Evolutionary conservation across 2,888 invertebrate species (phyloP), one percentile per base, ranked within the genome.

Genomic region (Hofmannophila pseudospretella): DNA sequence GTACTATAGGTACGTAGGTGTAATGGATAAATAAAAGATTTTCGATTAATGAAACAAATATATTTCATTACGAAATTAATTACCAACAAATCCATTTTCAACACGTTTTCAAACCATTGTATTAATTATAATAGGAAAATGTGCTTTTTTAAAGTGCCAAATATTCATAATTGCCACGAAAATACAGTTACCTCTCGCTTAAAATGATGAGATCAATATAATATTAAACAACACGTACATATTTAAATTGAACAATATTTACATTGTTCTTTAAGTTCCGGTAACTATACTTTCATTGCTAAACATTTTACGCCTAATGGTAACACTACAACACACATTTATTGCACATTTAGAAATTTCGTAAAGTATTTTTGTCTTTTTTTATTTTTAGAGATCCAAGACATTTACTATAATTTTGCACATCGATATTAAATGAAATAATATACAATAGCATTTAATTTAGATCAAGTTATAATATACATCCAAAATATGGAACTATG

Each of bases 271-370:
- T 44, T 43, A 50, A 42, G 56, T 45, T 41, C 44, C 54, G 59
- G 57, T 65, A 55, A 65, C 63, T 54, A 71, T 71, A 74, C 58
- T 70, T 69, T 64, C 61, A 54, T 52, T 68, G 73, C 70, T 69
- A 61, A 74, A 68, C 70, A 62, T 78, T 80, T 81, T 81, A 85
- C 74, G 80, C 85, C 84, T 85, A 85, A 85, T 73, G 81, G 82
- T 84, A 85, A 85, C 79, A 85, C 88, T 88, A 87, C 86, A 79
- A 87, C 87, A 87, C 86, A 87, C 87, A 86, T 80, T 86, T 87
- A 87, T 87, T 87, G 87, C 88, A 88, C 88, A 87, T 86, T 86
- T 84, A 88, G 87, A 87, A 86, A 82, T 81, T 87, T 82, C 72
- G 69, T 84, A 84, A 86, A 84, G 77, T 86, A 72, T 85, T 84